Evolutionary conservation across 2,888 invertebrate species (phyloP).

Genomic region (Drosophila paracracens): DNA sequence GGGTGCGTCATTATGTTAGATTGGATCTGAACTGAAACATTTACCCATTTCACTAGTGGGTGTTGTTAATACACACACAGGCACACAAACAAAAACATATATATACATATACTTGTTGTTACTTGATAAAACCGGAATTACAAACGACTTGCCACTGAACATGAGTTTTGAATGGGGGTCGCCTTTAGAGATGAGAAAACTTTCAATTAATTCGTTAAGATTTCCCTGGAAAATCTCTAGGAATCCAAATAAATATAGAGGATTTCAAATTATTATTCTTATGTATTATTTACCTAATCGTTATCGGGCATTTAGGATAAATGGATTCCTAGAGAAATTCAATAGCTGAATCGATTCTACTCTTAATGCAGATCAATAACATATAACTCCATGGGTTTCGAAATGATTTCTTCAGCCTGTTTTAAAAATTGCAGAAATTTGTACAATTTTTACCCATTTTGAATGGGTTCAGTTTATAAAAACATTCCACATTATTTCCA

Average conservation of each 20-base stretch:
- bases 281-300: neutral
- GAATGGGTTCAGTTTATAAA: neutral
- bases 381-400: neutral
- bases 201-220: neutral
- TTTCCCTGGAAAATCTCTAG: neutral
- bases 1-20: constrained; percentile 50
- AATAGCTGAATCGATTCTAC: neutral
- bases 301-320: neutral
- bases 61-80: constrained; percentile 22
- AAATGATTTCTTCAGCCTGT: neutral
- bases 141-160: constrained; percentile 27
- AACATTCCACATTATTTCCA: neutral
- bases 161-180: neutral
- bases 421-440: neutral
- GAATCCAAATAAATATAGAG: neutral
- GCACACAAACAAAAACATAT: neutral
- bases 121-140: constrained; percentile 51
- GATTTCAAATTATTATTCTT: neutral
- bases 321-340: neutral
- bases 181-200: constrained; percentile 6
- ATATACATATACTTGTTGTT: neutral
- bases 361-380: neutral
- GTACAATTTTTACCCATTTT: neutral
- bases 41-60: constrained; percentile 44
- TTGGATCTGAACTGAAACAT: constrained; percentile 53